Evolutionary conservation across 2,113 vertebrate species (phyloP).

Genomic region (Triplophysa siluroides): DNA sequence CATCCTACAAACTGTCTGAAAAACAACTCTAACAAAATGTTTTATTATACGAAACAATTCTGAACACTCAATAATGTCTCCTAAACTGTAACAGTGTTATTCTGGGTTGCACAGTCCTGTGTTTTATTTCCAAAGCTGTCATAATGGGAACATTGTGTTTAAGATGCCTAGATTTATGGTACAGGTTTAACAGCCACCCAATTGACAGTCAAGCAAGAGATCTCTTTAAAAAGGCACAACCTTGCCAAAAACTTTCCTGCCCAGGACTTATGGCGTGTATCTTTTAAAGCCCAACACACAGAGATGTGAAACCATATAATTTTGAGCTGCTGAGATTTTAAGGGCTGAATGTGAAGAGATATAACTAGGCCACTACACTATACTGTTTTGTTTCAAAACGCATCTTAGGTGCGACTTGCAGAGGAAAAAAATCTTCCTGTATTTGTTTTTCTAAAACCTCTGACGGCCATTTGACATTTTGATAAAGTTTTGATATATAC

Average conservation of each 20-base stretch:
- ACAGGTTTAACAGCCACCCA: slow-evolving; percentile 54
- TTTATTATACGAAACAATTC: slow-evolving; percentile 58
- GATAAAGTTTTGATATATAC: slow-evolving; percentile 45
- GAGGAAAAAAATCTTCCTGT: slow-evolving; percentile 25
- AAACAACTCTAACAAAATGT: too few relatives aligned
- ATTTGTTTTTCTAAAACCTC: slow-evolving; percentile 46
- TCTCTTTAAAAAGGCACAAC: slow-evolving; percentile 45
- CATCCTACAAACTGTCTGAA: too few relatives aligned
- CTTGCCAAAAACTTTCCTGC: slow-evolving; percentile 47
- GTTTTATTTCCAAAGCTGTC: slow-evolving; percentile 61
- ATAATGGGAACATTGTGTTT: slow-evolving; percentile 36
- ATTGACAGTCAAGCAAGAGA: slow-evolving; percentile 47
- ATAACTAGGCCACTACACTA: slow-evolving; percentile 44
- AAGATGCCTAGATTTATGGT: slow-evolving; percentile 67
- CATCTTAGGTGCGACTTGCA: slow-evolving; percentile 5
- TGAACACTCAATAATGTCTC: slow-evolving; percentile 25
- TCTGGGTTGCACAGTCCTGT: slow-evolving; percentile 35
- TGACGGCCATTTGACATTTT: slow-evolving; percentile 38
- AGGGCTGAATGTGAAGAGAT: slow-evolving; percentile 32
- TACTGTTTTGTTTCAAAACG: slow-evolving; percentile 34
- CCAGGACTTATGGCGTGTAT: slow-evolving; percentile 45
- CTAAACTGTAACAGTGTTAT: background rate
- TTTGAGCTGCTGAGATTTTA: slow-evolving; percentile 14
- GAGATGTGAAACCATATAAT: slow-evolving; percentile 38
- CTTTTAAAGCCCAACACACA: slow-evolving; percentile 39